These are phyloP conservation scores for Harpagoxenus sublaevis DNA, from an alignment of 2,888 invertebrate genomes.

Conservation along the genomic window DNA sequence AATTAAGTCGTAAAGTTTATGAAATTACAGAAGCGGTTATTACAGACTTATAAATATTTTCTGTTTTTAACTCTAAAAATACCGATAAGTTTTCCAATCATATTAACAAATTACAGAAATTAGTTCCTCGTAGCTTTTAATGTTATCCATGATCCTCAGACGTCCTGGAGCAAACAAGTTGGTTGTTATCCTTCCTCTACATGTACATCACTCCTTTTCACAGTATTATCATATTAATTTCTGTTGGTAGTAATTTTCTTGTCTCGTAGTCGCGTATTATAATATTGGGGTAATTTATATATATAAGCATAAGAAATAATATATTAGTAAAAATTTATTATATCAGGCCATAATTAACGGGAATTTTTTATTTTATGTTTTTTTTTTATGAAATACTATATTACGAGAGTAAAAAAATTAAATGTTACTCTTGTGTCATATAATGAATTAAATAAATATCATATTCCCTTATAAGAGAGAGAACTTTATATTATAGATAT, in stretches of 20 bases:
- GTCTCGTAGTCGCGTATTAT: neutral
- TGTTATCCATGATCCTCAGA: neutral
- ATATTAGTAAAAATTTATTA: neutral
- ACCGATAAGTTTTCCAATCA: neutral
- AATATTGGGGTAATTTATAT: neutral
- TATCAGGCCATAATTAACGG: neutral
- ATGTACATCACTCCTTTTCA: neutral
- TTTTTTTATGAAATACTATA: neutral
- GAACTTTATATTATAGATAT: no score
- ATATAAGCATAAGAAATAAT: neutral
- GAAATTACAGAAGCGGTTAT: neutral
- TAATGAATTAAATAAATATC: neutral
- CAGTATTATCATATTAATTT: neutral
- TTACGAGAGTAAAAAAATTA: neutral
- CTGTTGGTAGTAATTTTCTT: neutral
- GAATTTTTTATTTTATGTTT: neutral
- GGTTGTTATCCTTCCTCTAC: neutral
- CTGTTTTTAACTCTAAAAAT: neutral
- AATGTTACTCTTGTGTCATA: neutral
- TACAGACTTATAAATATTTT: neutral
- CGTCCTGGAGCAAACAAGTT: constrained; percentile 7
- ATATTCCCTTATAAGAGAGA: neutral
- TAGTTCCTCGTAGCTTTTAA: constrained; percentile 6
- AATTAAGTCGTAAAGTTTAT: neutral
- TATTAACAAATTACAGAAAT: neutral